Evolutionary conservation across 2,113 vertebrate species (phyloP).

Genomic region (Apistogramma diplotaenia): DNA sequence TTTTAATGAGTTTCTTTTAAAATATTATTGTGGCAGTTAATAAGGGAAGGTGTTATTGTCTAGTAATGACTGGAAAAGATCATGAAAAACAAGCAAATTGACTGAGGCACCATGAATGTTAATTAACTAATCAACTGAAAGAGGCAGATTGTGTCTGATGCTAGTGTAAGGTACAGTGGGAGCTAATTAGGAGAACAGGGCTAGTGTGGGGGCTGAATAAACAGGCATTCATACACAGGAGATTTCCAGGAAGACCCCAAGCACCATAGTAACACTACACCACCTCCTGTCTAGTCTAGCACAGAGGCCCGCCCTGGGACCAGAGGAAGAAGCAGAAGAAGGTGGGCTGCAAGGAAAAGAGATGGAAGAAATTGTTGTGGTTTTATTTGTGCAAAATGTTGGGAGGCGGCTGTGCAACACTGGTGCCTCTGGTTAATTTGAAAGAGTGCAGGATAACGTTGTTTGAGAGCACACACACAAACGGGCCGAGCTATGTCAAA

Average conservation of each 20-base stretch:
- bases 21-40: not conserved
- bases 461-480: constrained; percentile 24
- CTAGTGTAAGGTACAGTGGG: constrained; percentile 25
- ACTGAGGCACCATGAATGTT: not conserved
- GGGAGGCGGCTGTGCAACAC: constrained; percentile 12
- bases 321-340: constrained; percentile 13
- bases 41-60: not conserved
- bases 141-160: constrained; percentile 16
- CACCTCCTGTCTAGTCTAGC: constrained; percentile 38
- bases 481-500: constrained; percentile 54
- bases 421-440: constrained; percentile 2
- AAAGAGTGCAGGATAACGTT: not conserved
- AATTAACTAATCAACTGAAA: not conserved
- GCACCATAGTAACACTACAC: constrained; percentile 55
- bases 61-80: not conserved
- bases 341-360: constrained; percentile 6
- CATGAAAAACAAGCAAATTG: not conserved
- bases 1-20: not conserved
- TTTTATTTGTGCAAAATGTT: constrained; percentile 9
- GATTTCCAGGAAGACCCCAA: constrained; percentile 30
- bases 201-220: constrained; percentile 40
- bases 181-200: constrained; percentile 56
- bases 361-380: constrained; percentile 2
- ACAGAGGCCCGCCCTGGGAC: constrained; percentile 41
- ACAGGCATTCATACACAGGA: constrained; percentile 40